Evolutionary conservation across 1,140 invertebrate genomes (phyloP).

Genomic region (Colletes gigas): DNA sequence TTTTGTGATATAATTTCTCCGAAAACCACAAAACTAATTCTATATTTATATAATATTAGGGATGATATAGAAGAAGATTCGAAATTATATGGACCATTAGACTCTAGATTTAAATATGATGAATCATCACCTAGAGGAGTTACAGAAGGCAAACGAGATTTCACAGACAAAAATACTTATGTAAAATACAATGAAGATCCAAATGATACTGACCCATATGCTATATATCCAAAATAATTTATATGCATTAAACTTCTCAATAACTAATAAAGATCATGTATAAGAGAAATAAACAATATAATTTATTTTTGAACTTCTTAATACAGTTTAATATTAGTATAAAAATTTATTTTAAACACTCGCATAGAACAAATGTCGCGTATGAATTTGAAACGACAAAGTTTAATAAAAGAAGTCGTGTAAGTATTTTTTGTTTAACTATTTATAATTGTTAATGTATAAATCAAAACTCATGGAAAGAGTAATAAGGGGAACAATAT

Average conservation of each 20-base stretch:
- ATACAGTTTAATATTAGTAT: slow-evolving; percentile 7
- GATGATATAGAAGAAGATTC: slow-evolving; percentile 86
- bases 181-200: slow-evolving; percentile 88
- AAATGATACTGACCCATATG: slow-evolving; percentile 87
- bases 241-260: neutral
- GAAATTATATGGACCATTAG: slow-evolving; percentile 86
- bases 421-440: slow-evolving; percentile 16
- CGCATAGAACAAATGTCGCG: slow-evolving; percentile 30
- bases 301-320: slow-evolving; percentile 35
- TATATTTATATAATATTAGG: slow-evolving; percentile 73
- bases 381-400: no score
- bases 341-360: neutral
- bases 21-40: neutral
- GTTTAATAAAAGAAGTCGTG: neutral
- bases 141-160: slow-evolving; percentile 90
- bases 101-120: slow-evolving; percentile 87
- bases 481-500: slow-evolving; percentile 4
- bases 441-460: slow-evolving; percentile 31
- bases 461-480: slow-evolving; percentile 1
- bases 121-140: slow-evolving; percentile 89
- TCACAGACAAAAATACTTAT: slow-evolving; percentile 88
- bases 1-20: neutral
- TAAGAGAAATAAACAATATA: slow-evolving; percentile 7
- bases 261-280: slow-evolving; percentile 7
- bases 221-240: slow-evolving; percentile 53